Base-by-base conservation (phyloP, 2,888 invertebrate genomes). In the Acleris literana region DNA sequence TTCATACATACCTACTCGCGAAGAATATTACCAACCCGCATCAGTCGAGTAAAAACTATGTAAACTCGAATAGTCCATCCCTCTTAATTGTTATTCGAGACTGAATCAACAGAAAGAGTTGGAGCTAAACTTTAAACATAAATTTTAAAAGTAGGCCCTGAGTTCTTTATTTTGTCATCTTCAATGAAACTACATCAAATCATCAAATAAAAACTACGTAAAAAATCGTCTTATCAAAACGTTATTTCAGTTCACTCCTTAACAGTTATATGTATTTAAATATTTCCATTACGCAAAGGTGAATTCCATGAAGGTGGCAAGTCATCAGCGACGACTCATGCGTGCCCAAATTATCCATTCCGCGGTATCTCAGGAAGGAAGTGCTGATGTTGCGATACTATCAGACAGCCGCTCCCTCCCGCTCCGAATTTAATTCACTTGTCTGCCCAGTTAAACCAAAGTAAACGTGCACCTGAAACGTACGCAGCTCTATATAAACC, bases 301-400 rank as follows among this genome's bases (percentile, higher is more conserved):
- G 20, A 59, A 59, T 49, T 18, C 58, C 58, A 59, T 49, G 33
- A 49, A 39, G 49, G 17, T 59, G 58, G 49, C 58, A 59, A 49
- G 58, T 59, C 58, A 59, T 59, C 58, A 59, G 49, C 33, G 33
- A 7, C 48, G 58, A 59, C n/a, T 33, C 25, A 9, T 39, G 58
- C 49, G 58, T 49, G 18, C 58, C 18, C 58, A 59, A 49, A 59
- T 49, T 59, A 49, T 49, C 49, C 58, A 49, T 59, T 48, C 58
- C 48, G 33, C 5, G 44, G 58, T 59, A 49, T 49, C 48, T 29
- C 18, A 25, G 58, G 58, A 59, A 59, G 58, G 58, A 49, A 49
- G 58, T 59, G 49, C 18, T 17, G 46, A 46, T 59, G 58, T 49
- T 18, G 17, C n/a, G 48, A 59, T 59, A 49, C 20, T 33, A 48